Percentiles rank a stretch among this genome's conserved stretches.
Conservation (phyloP, 2,113 vertebrate species). For the Corythornis vintsioides region DNA sequence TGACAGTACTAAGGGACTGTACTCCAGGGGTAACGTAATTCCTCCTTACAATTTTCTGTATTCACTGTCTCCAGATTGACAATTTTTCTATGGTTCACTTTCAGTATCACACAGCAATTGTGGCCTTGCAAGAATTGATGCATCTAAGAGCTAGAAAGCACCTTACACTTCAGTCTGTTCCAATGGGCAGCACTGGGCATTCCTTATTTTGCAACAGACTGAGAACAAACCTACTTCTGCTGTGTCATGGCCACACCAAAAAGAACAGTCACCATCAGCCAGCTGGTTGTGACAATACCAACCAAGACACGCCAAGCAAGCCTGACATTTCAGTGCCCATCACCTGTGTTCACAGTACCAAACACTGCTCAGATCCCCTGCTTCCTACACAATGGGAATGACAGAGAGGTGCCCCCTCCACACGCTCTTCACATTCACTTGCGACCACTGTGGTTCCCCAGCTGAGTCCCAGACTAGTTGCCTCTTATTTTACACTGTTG, state of each 20-base stretch:
- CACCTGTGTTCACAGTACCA: not conserved
- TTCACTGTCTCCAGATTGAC: not conserved
- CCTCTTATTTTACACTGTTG: not conserved
- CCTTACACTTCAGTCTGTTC: not conserved
- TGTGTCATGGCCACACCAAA: not conserved
- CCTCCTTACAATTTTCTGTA: not conserved
- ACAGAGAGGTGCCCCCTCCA: not conserved
- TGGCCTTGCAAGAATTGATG: not conserved
- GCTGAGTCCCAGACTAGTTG: not conserved
- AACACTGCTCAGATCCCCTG: not conserved
- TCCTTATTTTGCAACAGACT: not conserved
- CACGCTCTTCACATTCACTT: not conserved
- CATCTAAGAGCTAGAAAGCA: not conserved
- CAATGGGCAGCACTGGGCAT: accelerated
- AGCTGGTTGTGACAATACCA: not conserved
- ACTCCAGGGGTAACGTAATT: not conserved
- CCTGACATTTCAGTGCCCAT: not conserved
- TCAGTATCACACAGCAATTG: not conserved
- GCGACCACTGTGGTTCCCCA: not conserved
- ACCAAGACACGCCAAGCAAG: not conserved
- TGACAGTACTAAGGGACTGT: not conserved
- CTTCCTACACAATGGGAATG: not conserved
- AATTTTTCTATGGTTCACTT: not conserved
- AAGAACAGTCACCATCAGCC: not conserved
- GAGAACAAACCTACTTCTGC: not conserved